A percentile compares a stretch with the other conserved stretches of the same genome.
Conservation (phyloP, 2,797 vertebrate species). For the Mormyrops boulengeri region DNA sequence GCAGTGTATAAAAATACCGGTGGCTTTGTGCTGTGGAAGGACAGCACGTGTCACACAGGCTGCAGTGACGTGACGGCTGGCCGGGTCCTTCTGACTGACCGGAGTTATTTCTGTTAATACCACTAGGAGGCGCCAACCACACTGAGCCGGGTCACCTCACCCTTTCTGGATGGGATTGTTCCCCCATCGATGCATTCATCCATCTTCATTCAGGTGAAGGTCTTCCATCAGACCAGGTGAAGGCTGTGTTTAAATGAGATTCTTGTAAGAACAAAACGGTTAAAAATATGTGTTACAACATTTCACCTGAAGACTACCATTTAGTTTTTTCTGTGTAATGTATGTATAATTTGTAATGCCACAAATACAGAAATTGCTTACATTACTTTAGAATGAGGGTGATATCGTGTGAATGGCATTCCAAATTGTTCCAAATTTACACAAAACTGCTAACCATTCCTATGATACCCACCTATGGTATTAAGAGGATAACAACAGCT, state of each 20-base stretch:
- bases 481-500: not conserved
- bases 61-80: not conserved
- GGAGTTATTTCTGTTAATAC: not conserved
- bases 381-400: not conserved
- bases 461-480: not conserved
- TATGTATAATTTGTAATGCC: not conserved
- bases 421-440: not conserved
- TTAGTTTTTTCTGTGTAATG: not conserved
- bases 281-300: not conserved
- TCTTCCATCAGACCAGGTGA: no score
- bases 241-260: no score
- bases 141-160: not conserved
- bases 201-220: no score
- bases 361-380: not conserved
- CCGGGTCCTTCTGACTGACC: no score
- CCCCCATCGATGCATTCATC: no score
- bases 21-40: not conserved
- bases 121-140: not conserved
- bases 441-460: not conserved
- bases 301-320: not conserved
- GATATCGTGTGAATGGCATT: not conserved
- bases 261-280: no score
- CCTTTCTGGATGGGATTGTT: not conserved
- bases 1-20: slow-evolving; percentile 3
- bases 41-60: not conserved